phyloP scores from a whole-genome alignment of 2,888 invertebrate genomes.

The Clistopyga incitator region DNA sequence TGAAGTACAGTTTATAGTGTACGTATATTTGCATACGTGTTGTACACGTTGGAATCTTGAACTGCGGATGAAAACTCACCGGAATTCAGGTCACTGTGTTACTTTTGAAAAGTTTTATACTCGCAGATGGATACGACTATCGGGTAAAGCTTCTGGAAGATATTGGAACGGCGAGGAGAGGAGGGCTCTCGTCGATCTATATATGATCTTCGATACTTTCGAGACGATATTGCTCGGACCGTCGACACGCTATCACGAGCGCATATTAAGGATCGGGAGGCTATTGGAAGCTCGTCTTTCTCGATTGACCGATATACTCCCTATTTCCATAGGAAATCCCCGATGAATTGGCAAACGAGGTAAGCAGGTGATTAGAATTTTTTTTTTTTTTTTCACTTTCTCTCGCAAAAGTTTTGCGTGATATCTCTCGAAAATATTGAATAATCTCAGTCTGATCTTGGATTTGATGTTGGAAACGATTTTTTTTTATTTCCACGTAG shows the following conservation, averaged over 20 bases:
- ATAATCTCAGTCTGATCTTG: neutral
- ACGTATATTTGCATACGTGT: slow-evolving; percentile 44
- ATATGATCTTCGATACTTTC: slow-evolving; percentile 19
- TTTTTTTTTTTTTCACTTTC: neutral
- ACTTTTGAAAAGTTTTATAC: slow-evolving; percentile 60
- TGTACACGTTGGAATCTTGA: slow-evolving; percentile 51
- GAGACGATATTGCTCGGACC: slow-evolving; percentile 39
- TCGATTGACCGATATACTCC: slow-evolving; percentile 14
- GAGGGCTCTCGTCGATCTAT: slow-evolving; percentile 24
- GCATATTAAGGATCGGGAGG: slow-evolving; percentile 32
- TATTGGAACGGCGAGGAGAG: slow-evolving; percentile 50
- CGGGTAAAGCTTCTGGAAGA: slow-evolving; percentile 9
- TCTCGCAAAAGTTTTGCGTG: no score
- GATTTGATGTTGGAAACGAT: no score
- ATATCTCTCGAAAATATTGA: neutral
- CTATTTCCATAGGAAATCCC: slow-evolving; percentile 1
- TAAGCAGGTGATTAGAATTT: neutral
- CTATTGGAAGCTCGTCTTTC: neutral
- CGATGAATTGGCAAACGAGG: neutral
- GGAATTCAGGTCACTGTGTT: slow-evolving; percentile 63
- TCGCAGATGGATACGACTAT: slow-evolving; percentile 27
- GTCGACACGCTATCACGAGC: slow-evolving; percentile 18
- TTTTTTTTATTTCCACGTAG: no score
- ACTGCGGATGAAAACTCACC: slow-evolving; percentile 34
- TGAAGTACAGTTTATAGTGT: slow-evolving; percentile 48